These are phyloP conservation scores for Scaptomyza tumidula DNA, from an alignment of 2,888 invertebrate species.

Conservation along the genomic window DNA sequence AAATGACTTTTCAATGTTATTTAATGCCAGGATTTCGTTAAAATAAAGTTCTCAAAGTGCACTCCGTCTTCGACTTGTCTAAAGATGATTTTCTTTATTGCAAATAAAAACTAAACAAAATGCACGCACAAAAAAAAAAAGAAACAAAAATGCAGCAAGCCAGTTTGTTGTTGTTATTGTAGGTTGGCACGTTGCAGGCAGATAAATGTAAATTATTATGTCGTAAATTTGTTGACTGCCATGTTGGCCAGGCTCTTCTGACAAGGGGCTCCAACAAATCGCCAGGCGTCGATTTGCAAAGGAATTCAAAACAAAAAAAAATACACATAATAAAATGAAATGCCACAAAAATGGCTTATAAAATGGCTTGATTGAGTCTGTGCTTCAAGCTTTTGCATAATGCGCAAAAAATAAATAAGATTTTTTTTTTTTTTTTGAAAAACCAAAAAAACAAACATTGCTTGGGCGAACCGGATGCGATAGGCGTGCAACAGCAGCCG, in stretches of 20 bases:
- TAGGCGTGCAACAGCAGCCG: constrained; percentile 53
- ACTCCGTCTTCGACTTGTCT: constrained; percentile 23
- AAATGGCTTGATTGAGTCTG: constrained; percentile 78
- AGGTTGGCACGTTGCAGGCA: constrained; percentile 80
- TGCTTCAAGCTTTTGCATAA: constrained; percentile 51
- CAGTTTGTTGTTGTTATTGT: constrained; percentile 55
- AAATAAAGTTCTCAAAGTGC: constrained; percentile 18
- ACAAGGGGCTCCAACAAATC: constrained; percentile 68
- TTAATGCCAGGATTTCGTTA: neutral
- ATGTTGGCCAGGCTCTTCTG: constrained; percentile 68
- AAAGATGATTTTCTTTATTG: neutral
- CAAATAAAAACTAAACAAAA: constrained; percentile 35
- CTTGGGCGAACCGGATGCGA: constrained; percentile 79
- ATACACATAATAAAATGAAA: constrained; percentile 7
- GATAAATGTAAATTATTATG: constrained; percentile 84
- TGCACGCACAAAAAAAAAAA: constrained; percentile 47
- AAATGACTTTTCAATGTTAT: neutral
- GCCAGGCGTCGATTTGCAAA: constrained; percentile 57
- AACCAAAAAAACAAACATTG: constrained; percentile 26
- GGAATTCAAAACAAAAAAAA: constrained; percentile 38
- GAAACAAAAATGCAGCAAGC: constrained; percentile 38
- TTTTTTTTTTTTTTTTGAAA: constrained; percentile 1
- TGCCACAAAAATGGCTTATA: constrained; percentile 55
- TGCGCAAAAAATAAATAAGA: constrained; percentile 7
- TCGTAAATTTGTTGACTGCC: constrained; percentile 82